phyloP scores from a whole-genome alignment of 1,140 invertebrate genomes.

The Hesperophylax magnus region DNA sequence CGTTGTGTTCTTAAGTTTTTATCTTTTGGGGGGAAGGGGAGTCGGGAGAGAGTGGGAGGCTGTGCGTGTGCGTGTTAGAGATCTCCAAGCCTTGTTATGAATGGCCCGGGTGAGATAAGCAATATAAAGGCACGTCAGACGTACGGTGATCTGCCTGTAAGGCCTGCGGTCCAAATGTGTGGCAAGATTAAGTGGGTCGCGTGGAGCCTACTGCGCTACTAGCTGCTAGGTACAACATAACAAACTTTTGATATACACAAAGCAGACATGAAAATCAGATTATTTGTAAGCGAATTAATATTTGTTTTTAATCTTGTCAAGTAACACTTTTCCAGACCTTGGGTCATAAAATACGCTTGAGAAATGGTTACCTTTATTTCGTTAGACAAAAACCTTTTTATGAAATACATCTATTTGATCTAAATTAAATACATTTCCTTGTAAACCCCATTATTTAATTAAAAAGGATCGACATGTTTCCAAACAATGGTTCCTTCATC shows the following conservation, averaged over 20 bases:
- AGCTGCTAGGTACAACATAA: not conserved
- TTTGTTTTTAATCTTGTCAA: too few relatives aligned
- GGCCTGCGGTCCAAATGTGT: not conserved
- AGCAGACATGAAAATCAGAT: not conserved
- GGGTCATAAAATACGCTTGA: too few relatives aligned
- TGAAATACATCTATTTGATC: too few relatives aligned
- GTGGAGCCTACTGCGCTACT: not conserved
- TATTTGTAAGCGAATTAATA: too few relatives aligned
- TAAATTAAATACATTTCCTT: too few relatives aligned
- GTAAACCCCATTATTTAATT: too few relatives aligned
- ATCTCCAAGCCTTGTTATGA: constrained; percentile 2
- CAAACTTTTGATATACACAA: not conserved
- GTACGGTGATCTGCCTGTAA: not conserved
- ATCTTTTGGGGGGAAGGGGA: not conserved
- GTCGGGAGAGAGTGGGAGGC: not conserved
- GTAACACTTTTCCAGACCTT: too few relatives aligned
- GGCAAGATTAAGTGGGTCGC: constrained; percentile 7
- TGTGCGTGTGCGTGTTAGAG: not conserved
- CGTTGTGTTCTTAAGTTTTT: constrained; percentile 45
- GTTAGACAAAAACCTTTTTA: too few relatives aligned
- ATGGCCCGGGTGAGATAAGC: constrained; percentile 8
- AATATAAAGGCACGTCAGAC: constrained; percentile 16
- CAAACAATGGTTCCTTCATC: too few relatives aligned
- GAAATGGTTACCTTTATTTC: too few relatives aligned
- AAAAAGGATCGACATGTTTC: too few relatives aligned